Evolutionary conservation across 2,888 invertebrate species (phyloP), one percentile per base, ranked within the genome.

Genomic region (Ernsta delagoae): DNA sequence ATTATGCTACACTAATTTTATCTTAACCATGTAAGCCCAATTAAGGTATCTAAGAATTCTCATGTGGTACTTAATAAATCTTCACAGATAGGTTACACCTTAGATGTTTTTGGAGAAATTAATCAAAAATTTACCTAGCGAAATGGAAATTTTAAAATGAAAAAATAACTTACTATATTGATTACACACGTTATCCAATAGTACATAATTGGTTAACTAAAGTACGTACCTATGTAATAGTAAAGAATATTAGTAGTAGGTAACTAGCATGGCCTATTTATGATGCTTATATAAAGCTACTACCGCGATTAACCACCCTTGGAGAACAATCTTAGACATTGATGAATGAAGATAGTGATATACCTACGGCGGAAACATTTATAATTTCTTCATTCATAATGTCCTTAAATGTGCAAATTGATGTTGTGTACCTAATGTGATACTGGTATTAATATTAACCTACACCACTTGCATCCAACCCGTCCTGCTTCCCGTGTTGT

Each of bases 391-490:
- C 75, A 70, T 76, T 73, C 73, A 73, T 80, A 83, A 80, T 86
- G 88, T 88, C 89, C 85, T 78, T 83, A 82, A 85, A 85, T 87
- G 87, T 87, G 87, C 83, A 79, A 83, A 79, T 92, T 89, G 92
- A 88, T 92, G 92, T 92, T 92, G 92, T 92, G 89, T 84, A 84
- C 83, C 87, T 82, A 87, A 83, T 90, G 91, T 90, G 50, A 69
- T 90, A 88, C 89, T 83, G 86, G 87, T 86, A 84, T 87, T 84
- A 83, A 84, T 85, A 82, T 78, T 78, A 83, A 90, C 92, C 91
- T 83, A 90, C 92, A 91, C 92, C 92, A 92, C 92, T 91, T 86
- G 86, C 88, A 86, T 87, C 92, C 90, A 79, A 75, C 79, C 85
- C 71, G 74, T 83, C 85, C 88, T 80, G 71, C 70, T 83, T 85